A percentile compares a stretch with the other conserved stretches of the same genome.
Conservation (phyloP, 2,797 vertebrate genomes). For the Phrynocephalus forsythii region DNA sequence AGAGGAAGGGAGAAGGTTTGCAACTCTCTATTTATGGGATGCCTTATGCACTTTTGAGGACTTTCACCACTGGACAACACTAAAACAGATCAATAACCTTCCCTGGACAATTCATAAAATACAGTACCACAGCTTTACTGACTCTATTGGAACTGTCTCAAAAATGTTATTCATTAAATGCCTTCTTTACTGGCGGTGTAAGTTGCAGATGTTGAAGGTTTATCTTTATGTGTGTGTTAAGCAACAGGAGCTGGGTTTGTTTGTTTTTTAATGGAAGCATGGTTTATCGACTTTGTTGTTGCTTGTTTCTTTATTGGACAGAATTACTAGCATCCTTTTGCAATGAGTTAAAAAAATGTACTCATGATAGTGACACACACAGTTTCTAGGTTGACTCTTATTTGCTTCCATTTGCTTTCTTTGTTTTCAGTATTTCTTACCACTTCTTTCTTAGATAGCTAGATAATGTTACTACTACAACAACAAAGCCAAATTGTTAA, state of each 20-base stretch:
- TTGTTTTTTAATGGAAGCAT: background rate
- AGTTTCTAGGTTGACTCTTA: background rate
- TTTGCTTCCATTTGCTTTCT: background rate
- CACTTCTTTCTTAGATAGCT: background rate
- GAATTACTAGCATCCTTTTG: background rate
- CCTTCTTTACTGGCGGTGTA: background rate
- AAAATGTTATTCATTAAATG: constrained; percentile 2
- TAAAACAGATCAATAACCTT: background rate
- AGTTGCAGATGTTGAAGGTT: background rate
- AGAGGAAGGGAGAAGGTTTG: background rate
- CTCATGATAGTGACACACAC: background rate
- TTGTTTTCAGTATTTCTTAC: background rate
- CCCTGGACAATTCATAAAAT: background rate
- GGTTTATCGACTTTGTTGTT: background rate
- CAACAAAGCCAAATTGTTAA: background rate
- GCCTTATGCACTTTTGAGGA: background rate
- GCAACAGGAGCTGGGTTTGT: background rate
- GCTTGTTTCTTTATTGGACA: too few relatives aligned
- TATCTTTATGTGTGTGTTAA: background rate
- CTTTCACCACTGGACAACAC: background rate
- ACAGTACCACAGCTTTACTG: background rate
- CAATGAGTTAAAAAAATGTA: background rate
- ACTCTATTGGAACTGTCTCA: background rate
- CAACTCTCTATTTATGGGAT: background rate
- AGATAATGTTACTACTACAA: background rate